A percentile compares a stretch with the other conserved stretches of the same genome.
These are phyloP conservation scores for Eumeta japonica DNA, from an alignment of 1,140 invertebrate genomes.

Conservation along the genomic window DNA sequence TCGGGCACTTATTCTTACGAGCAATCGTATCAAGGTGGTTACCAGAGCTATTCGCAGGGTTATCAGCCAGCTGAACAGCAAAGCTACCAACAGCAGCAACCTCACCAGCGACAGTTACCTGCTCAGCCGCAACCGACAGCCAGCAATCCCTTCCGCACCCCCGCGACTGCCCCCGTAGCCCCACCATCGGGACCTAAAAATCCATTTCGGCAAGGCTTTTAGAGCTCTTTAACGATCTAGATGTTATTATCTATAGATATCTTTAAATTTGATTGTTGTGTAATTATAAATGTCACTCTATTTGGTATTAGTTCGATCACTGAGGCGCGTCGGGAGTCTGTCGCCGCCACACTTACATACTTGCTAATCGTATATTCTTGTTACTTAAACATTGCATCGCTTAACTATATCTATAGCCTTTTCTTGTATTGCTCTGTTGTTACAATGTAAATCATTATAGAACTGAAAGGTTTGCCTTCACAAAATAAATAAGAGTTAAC, in stretches of 20 bases:
- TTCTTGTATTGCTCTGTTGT: too few relatives aligned
- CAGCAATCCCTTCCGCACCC: conserved; percentile 60
- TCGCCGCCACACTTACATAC: not conserved
- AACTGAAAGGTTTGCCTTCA: too few relatives aligned
- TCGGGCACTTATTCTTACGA: conserved; percentile 23
- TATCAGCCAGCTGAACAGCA: conserved; percentile 55
- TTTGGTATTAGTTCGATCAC: conserved; percentile 47
- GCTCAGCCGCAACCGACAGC: conserved; percentile 44
- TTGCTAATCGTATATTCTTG: too few relatives aligned
- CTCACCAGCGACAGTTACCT: conserved; percentile 33
- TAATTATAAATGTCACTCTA: conserved; percentile 52
- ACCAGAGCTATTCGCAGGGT: conserved; percentile 53
- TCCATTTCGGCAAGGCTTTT: conserved; percentile 62
- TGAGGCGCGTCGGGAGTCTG: conserved; percentile 38
- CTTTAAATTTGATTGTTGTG: conserved; percentile 52
- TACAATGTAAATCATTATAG: too few relatives aligned
- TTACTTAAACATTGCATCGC: too few relatives aligned
- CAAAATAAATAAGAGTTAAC: not conserved
- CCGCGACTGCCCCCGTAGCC: conserved; percentile 29
- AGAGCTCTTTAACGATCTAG: conserved; percentile 29
- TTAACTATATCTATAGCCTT: too few relatives aligned
- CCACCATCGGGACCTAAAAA: conserved; percentile 35
- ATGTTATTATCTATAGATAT: conserved; percentile 45
- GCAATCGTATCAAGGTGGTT: conserved; percentile 47
- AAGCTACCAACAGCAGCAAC: conserved; percentile 53